A percentile compares a stretch with the other conserved stretches of the same genome.
These are phyloP conservation scores for Siniperca obscura DNA, from an alignment of 2,797 vertebrate genomes.

Conservation along the genomic window DNA sequence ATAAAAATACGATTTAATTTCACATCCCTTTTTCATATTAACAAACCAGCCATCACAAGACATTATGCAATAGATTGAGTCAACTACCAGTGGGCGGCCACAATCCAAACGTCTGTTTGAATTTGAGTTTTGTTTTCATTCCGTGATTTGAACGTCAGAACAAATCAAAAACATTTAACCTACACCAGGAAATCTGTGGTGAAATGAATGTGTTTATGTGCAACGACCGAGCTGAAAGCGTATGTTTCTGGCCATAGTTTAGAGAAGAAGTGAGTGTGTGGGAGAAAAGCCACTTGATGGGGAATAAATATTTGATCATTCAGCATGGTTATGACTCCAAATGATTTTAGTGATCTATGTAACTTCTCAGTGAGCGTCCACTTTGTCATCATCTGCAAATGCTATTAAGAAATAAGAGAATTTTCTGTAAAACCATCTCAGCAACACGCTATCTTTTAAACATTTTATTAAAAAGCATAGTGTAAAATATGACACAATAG, in stretches of 20 bases:
- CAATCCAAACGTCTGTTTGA: background rate
- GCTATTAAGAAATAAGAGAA: background rate
- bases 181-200: slow-evolving; percentile 4
- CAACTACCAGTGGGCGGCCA: slow-evolving; percentile 4
- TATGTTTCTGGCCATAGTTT: slow-evolving; percentile 18
- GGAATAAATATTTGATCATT: slow-evolving; percentile 27
- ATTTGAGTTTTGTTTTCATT: slow-evolving; percentile 19
- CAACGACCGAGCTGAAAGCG: background rate
- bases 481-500: background rate
- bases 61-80: slow-evolving; percentile 28
- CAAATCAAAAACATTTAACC: background rate
- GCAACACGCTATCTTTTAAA: background rate
- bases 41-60: slow-evolving; percentile 14
- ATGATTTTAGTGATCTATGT: background rate
- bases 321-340: background rate
- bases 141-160: background rate
- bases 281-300: background rate
- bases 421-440: background rate
- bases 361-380: background rate
- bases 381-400: background rate
- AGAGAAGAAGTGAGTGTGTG: slow-evolving; percentile 27
- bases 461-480: background rate
- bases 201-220: slow-evolving; percentile 38
- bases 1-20: background rate
- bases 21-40: slow-evolving; percentile 31